These are phyloP conservation scores for Spilogale gracilis DNA, from an alignment of 2,113 vertebrate genomes.

Conservation along the genomic window DNA sequence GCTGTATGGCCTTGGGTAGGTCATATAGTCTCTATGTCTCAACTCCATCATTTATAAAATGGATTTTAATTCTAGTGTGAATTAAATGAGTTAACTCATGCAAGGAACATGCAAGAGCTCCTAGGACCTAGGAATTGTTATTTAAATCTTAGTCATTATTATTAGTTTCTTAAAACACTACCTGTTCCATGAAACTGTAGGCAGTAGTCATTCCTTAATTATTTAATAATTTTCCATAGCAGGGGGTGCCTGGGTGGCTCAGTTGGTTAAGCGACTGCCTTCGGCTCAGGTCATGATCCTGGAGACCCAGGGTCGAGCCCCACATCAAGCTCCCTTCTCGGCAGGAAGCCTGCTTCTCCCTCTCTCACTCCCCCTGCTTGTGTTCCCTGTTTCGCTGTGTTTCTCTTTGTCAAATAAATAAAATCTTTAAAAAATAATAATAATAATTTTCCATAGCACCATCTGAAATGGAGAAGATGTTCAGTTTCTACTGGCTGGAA, in stretches of 20 bases:
- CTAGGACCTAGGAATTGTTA: not conserved
- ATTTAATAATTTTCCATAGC: not conserved
- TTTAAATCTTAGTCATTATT: not conserved
- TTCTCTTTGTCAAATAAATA: too few relatives aligned
- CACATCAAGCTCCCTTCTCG: too few relatives aligned
- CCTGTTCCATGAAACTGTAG: not conserved
- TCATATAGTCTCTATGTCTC: not conserved
- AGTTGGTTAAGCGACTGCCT: too few relatives aligned
- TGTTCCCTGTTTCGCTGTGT: too few relatives aligned
- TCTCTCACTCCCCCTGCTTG: too few relatives aligned
- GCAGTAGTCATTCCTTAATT: not conserved
- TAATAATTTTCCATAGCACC: not conserved
- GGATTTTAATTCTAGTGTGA: not conserved
- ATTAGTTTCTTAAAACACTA: not conserved
- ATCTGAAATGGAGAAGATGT: not conserved
- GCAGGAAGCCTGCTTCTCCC: too few relatives aligned
- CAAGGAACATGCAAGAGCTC: not conserved
- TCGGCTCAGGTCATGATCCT: too few relatives aligned
- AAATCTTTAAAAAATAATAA: too few relatives aligned
- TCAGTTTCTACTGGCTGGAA: not conserved
- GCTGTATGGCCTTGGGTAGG: not conserved
- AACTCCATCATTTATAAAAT: not conserved
- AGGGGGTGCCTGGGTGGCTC: too few relatives aligned
- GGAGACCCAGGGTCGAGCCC: too few relatives aligned
- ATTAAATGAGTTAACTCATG: not conserved